A percentile compares a stretch with the other conserved stretches of the same genome.
These are phyloP conservation scores for Caenorhabditis auriculariae DNA, from an alignment of 2,888 invertebrate genomes.

Conservation along the genomic window DNA sequence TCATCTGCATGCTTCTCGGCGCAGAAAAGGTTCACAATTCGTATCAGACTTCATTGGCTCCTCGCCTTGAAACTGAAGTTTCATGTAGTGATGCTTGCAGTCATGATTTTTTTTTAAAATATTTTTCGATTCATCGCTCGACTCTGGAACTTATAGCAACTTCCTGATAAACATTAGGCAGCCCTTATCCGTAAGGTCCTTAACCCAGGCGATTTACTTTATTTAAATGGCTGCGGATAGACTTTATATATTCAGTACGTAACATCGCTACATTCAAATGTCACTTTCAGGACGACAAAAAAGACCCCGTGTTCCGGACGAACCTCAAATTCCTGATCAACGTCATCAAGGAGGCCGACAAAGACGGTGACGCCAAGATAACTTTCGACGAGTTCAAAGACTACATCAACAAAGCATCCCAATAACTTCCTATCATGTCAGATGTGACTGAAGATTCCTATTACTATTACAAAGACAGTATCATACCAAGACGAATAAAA, in stretches of 20 bases:
- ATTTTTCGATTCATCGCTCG: neutral
- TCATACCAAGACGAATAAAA: too few species aligned
- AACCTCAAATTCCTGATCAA: slow-evolving; percentile 57
- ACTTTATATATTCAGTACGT: neutral
- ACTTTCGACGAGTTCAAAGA: slow-evolving; percentile 59
- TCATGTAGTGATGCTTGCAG: neutral
- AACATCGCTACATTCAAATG: too few species aligned
- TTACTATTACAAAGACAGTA: too few species aligned
- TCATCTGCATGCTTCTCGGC: slow-evolving; percentile 53
- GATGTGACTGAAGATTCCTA: too few species aligned
- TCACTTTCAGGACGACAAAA: slow-evolving; percentile 41
- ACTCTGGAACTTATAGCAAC: too few species aligned
- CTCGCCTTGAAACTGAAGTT: too few species aligned
- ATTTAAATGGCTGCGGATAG: too few species aligned
- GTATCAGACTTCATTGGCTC: neutral
- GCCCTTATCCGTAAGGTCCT: too few species aligned
- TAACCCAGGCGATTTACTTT: too few species aligned
- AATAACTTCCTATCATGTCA: too few species aligned
- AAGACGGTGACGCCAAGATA: slow-evolving; percentile 57
- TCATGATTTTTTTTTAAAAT: neutral
- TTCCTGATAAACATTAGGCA: too few species aligned
- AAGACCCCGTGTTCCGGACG: slow-evolving; percentile 57
- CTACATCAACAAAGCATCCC: slow-evolving; percentile 56
- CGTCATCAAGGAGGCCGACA: slow-evolving; percentile 56
- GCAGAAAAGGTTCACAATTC: slow-evolving; percentile 43